These are phyloP conservation scores for Sylvia borin DNA, from an alignment of 2,797 vertebrate genomes.

Conservation along the genomic window DNA sequence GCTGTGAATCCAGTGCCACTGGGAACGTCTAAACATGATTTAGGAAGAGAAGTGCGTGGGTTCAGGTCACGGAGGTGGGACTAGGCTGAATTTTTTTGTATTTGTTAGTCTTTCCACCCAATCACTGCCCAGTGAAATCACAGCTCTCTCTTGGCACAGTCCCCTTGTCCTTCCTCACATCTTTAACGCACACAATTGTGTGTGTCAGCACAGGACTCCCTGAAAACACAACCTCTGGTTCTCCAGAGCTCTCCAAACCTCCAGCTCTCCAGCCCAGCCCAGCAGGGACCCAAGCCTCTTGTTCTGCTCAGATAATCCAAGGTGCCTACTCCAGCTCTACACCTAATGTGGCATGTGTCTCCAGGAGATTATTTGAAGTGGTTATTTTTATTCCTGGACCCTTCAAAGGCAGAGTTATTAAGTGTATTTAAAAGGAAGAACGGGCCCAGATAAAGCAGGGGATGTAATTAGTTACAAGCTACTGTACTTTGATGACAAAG, in stretches of 20 bases:
- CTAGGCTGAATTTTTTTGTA: not conserved
- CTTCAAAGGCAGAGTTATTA: slow-evolving; percentile 60
- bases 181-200: not conserved
- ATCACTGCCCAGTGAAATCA: not conserved
- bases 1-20: not conserved
- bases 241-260: not conserved
- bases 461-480: slow-evolving; percentile 70
- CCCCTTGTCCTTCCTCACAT: not conserved
- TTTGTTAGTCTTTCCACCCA: not conserved
- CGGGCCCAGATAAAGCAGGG: slow-evolving; percentile 47
- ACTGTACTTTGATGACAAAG: slow-evolving; percentile 65
- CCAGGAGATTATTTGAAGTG: slow-evolving; percentile 58
- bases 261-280: not conserved
- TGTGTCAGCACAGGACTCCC: not conserved
- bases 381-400: slow-evolving; percentile 50
- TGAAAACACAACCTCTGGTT: not conserved
- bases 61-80: not conserved
- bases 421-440: slow-evolving; percentile 64
- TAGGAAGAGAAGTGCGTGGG: not conserved
- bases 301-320: slow-evolving; percentile 22
- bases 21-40: not conserved
- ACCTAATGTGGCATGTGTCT: slow-evolving; percentile 19
- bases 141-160: not conserved
- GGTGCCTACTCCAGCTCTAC: slow-evolving; percentile 34
- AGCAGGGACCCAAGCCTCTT: not conserved